These are phyloP conservation scores for Syrrhaptes paradoxus DNA, from an alignment of 2,113 vertebrate species.

Conservation along the genomic window DNA sequence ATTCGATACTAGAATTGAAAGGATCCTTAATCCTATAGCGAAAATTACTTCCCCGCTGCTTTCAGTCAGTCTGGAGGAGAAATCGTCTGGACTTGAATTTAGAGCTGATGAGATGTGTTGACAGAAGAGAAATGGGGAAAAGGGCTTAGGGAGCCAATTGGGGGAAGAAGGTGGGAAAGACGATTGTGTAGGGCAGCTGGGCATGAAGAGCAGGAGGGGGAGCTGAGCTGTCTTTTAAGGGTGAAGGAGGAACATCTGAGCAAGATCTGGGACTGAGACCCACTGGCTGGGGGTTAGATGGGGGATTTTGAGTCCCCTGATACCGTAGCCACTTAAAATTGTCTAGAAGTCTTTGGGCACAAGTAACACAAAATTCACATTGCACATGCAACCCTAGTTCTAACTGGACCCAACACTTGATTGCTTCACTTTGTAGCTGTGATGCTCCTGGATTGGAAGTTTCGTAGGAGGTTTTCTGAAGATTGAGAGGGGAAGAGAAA, in stretches of 20 bases:
- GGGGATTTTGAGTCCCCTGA: background rate
- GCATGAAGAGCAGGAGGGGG: background rate
- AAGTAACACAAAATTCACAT: background rate
- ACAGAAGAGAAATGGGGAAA: background rate
- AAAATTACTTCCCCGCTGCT: background rate
- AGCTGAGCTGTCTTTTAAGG: background rate
- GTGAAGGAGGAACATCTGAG: background rate
- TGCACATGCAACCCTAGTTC: background rate
- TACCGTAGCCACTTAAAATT: background rate
- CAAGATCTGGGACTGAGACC: background rate
- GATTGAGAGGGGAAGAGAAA: background rate
- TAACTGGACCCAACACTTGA: background rate
- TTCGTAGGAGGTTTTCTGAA: background rate
- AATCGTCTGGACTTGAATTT: background rate
- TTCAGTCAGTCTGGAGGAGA: background rate
- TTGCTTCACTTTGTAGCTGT: background rate
- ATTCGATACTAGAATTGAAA: background rate
- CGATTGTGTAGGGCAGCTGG: background rate
- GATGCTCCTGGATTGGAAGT: background rate
- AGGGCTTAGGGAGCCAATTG: background rate
- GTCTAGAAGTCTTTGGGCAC: background rate
- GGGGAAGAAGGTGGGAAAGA: background rate
- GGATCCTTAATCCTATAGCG: background rate
- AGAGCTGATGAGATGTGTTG: background rate
- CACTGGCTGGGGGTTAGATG: background rate